These are phyloP conservation scores for Bambusicola thoracicus DNA, from an alignment of 2,113 vertebrate species.

Conservation along the genomic window DNA sequence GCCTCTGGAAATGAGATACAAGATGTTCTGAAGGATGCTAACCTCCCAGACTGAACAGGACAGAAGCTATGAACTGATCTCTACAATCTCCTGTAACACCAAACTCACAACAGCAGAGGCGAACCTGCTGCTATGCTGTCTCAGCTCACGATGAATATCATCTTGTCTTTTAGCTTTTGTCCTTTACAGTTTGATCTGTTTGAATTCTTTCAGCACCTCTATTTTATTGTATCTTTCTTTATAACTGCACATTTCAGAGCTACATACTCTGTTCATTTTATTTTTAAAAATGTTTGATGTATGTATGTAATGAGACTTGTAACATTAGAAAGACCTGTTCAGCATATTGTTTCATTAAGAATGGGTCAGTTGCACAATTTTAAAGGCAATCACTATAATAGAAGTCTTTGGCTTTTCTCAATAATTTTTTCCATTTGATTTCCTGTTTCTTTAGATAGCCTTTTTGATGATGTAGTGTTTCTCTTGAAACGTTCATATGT, in stretches of 20 bases:
- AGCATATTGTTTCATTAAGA: slow-evolving; percentile 8
- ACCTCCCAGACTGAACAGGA: neutral
- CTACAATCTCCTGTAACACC: neutral
- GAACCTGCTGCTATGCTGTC: neutral
- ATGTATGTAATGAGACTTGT: too few relatives aligned
- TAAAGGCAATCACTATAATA: neutral
- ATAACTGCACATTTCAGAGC: neutral
- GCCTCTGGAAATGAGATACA: too few relatives aligned
- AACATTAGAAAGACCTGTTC: neutral
- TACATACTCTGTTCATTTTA: neutral
- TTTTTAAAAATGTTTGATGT: neutral
- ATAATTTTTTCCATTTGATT: neutral
- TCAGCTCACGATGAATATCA: neutral
- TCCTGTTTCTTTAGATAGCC: neutral
- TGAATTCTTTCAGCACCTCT: neutral
- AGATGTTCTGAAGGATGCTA: too few relatives aligned
- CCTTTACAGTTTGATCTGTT: neutral
- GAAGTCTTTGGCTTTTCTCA: neutral
- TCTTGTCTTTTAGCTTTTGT: neutral
- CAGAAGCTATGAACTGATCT: neutral
- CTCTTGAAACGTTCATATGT: neutral
- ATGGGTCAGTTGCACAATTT: neutral
- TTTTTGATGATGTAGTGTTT: neutral
- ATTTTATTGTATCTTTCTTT: neutral
- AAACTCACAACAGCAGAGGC: neutral